Evolutionary conservation across 2,888 invertebrate species (phyloP).

Genomic region (Pseudoips prasinana): DNA sequence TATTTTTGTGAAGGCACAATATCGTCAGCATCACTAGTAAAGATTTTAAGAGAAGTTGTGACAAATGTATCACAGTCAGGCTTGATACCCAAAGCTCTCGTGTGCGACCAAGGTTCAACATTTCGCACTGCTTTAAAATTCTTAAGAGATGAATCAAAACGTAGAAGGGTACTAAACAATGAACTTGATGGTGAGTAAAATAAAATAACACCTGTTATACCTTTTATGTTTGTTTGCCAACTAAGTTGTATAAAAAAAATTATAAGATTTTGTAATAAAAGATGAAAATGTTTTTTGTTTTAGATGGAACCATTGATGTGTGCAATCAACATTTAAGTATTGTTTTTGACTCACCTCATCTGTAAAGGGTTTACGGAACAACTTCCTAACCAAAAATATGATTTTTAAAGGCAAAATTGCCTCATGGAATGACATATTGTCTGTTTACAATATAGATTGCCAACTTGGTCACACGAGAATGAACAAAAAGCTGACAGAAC

Average conservation of each 20-base stretch:
- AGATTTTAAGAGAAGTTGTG: slow-evolving; percentile 24
- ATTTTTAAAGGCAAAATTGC: slow-evolving; percentile 1
- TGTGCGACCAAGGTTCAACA: slow-evolving; percentile 31
- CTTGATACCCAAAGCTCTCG: slow-evolving; percentile 18
- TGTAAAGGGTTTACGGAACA: slow-evolving; percentile 18
- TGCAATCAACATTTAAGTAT: slow-evolving; percentile 13
- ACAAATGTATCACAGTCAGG: slow-evolving; percentile 14
- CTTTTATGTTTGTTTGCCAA: slow-evolving; percentile 7
- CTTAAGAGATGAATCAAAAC: slow-evolving; percentile 7
- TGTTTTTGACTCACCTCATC: slow-evolving; percentile 23
- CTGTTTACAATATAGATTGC: background rate
- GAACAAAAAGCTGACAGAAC: slow-evolving; percentile 2
- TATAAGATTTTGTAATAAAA: background rate
- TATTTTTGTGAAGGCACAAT: slow-evolving; percentile 31
- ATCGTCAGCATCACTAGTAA: slow-evolving; percentile 15
- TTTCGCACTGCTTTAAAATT: slow-evolving; percentile 21
- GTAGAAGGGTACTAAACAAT: background rate
- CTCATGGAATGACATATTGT: slow-evolving; percentile 3
- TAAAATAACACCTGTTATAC: slow-evolving; percentile 3
- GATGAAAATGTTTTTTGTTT: slow-evolving; percentile 5
- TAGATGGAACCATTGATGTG: slow-evolving; percentile 23
- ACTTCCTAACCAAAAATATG: slow-evolving; percentile 1
- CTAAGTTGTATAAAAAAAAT: slow-evolving; percentile 3
- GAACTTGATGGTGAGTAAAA: background rate
- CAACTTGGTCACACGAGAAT: slow-evolving; percentile 4